These are phyloP conservation scores for Caenorhabditis zanzibari DNA, from an alignment of 2,888 invertebrate species.

Conservation along the genomic window DNA sequence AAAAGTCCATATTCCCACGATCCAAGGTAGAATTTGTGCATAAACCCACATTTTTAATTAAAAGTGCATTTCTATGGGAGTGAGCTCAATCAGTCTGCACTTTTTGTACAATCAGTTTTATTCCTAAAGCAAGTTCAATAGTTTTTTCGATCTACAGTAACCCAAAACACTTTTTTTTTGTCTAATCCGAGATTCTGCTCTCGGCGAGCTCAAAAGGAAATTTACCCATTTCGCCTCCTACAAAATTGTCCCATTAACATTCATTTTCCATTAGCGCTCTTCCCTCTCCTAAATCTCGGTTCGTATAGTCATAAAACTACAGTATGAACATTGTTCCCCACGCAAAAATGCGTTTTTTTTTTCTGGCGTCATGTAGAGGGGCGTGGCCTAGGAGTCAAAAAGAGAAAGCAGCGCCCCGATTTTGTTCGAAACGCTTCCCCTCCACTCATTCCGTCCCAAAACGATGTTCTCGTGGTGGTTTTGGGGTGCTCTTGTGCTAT, in stretches of 20 bases:
- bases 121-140: too few relatives aligned
- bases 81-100: too few relatives aligned
- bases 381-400: conserved; percentile 45
- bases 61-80: too few relatives aligned
- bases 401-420: conserved; percentile 16
- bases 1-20: too few relatives aligned
- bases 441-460: conserved; percentile 10
- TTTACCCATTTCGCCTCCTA: background rate
- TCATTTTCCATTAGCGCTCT: background rate
- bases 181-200: too few relatives aligned
- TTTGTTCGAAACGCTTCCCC: conserved; percentile 26
- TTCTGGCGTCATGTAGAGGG: conserved; percentile 41
- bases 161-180: background rate
- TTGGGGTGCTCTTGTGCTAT: conserved; percentile 12
- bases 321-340: conserved; percentile 8
- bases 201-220: background rate
- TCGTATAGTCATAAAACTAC: conserved; percentile 55
- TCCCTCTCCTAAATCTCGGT: background rate
- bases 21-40: too few relatives aligned
- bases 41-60: too few relatives aligned
- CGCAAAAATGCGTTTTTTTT: conserved; percentile 9
- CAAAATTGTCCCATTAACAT: background rate
- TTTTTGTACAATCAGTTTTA: too few relatives aligned
- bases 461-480: conserved; percentile 33
- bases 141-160: background rate